Evolutionary conservation across 2,113 vertebrate species (phyloP).

Genomic region (Ctenodactylus gundi): DNA sequence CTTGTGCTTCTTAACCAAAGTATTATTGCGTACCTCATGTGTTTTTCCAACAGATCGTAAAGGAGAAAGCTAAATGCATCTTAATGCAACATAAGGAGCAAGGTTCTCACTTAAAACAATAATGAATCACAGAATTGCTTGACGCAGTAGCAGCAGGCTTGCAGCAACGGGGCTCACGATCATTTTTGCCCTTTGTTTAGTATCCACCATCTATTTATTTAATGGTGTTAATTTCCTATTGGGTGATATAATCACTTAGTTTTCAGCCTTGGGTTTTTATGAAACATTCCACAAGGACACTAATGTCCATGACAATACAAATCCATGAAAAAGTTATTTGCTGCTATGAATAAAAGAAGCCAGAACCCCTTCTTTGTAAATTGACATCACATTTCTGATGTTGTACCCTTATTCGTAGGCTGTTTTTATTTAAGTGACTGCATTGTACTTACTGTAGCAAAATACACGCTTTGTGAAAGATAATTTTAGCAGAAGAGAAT

Average conservation of each 20-base stretch:
- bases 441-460: conserved; percentile 71
- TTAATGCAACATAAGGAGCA: conserved; percentile 17
- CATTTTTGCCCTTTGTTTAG: conserved; percentile 6
- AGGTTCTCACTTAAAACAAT: conserved; percentile 45
- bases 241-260: background rate
- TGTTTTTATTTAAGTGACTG: conserved; percentile 72
- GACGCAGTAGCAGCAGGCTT: conserved; percentile 42
- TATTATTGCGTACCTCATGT: background rate
- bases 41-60: conserved; percentile 58
- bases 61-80: conserved; percentile 53
- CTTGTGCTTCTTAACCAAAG: conserved; percentile 49
- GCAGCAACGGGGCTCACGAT: background rate
- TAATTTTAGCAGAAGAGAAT: conserved; percentile 81
- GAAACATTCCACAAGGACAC: background rate
- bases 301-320: background rate
- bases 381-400: conserved; percentile 29
- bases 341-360: conserved; percentile 36
- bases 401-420: conserved; percentile 45
- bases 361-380: conserved; percentile 49
- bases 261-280: conserved; percentile 26
- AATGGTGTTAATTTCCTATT: background rate
- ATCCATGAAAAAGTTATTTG: conserved; percentile 43
- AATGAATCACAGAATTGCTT: conserved; percentile 24
- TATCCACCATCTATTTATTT: conserved; percentile 48
- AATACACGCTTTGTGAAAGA: conserved; percentile 69